phyloP scores from a whole-genome alignment of 2,797 vertebrate species.

The Chiloscyllium punctatum region DNA sequence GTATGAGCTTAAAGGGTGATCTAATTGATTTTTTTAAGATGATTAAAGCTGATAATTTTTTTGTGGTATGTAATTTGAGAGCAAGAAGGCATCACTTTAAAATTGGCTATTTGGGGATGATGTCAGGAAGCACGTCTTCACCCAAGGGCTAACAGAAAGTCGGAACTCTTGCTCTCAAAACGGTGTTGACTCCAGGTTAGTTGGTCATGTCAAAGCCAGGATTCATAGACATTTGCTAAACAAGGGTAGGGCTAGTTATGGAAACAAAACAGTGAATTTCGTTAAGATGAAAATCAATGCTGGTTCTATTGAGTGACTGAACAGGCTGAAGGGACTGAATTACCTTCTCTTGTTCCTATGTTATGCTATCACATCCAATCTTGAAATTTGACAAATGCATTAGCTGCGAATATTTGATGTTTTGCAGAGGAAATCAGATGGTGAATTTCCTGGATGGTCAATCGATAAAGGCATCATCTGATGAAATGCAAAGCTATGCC shows the following conservation, averaged over 20 bases:
- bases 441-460: too few relatives aligned
- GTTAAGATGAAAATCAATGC: not conserved
- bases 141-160: not conserved
- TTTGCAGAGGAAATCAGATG: not conserved
- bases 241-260: not conserved
- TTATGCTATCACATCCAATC: not conserved
- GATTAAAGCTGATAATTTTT: not conserved
- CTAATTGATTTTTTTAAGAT: not conserved
- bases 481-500: not conserved
- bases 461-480: not conserved
- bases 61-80: not conserved
- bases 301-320: not conserved
- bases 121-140: not conserved
- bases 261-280: not conserved
- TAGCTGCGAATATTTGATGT: not conserved
- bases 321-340: not conserved
- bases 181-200: not conserved
- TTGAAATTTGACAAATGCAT: not conserved
- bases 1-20: not conserved
- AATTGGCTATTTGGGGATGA: not conserved
- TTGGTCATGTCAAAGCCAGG: not conserved
- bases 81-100: not conserved
- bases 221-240: not conserved
- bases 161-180: not conserved
- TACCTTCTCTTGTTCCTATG: not conserved